Percentiles rank a stretch among this genome's conserved stretches.
Evolutionary conservation across 2,888 invertebrate genomes (phyloP).

Genomic region (Eilema caniola): DNA sequence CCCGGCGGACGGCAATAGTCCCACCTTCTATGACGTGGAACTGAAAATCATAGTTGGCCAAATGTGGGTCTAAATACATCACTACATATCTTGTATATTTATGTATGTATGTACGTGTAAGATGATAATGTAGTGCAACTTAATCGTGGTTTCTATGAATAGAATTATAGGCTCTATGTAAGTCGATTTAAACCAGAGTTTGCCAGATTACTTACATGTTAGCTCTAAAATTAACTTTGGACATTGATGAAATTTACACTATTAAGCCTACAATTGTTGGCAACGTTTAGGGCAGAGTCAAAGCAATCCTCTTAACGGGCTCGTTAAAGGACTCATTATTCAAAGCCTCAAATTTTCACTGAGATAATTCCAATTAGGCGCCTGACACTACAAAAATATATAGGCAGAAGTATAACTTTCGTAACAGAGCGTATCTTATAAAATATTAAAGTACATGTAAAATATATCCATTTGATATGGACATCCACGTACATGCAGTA

Average conservation of each 20-base stretch:
- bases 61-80: no score
- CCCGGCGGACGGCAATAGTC: no score
- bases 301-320: constrained; percentile 67
- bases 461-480: no score
- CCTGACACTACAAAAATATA: not conserved
- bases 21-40: no score
- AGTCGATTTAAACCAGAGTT: not conserved
- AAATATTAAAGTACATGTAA: no score
- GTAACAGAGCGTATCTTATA: not conserved
- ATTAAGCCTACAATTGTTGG: constrained; percentile 36
- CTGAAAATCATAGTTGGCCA: no score
- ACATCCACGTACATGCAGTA: no score
- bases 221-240: not conserved
- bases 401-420: constrained; percentile 30
- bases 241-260: constrained; percentile 13
- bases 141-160: not conserved
- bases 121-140: no score
- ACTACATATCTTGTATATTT: no score
- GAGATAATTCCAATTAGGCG: constrained; percentile 76
- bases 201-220: no score
- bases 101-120: no score
- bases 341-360: constrained; percentile 69
- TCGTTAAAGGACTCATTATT: constrained; percentile 69
- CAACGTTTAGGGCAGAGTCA: constrained; percentile 39
- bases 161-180: no score